phyloP scores from a whole-genome alignment of 2,797 vertebrate species.

The Phalanger gymnotis region DNA sequence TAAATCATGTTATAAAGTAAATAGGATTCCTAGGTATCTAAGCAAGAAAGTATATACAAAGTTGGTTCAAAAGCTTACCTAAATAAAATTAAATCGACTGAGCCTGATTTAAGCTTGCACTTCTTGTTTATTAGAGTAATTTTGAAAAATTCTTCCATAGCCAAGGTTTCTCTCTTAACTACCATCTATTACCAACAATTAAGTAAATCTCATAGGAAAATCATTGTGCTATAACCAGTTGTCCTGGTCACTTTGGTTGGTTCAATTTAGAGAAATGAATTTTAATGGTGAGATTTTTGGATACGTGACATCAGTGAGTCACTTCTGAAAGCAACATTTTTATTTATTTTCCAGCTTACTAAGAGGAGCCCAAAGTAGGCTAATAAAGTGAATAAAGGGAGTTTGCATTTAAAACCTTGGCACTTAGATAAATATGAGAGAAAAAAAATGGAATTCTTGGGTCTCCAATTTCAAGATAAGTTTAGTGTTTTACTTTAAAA shows the following conservation, averaged over 20 bases:
- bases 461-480: conserved; percentile 34
- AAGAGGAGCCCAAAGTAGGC: conserved; percentile 20
- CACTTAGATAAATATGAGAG: not conserved
- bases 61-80: conserved; percentile 21
- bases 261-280: conserved; percentile 23
- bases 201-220: conserved; percentile 22
- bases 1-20: not conserved
- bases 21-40: conserved; percentile 33
- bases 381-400: not conserved
- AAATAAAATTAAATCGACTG: conserved; percentile 34
- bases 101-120: not conserved
- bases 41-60: conserved; percentile 17
- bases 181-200: conserved; percentile 19
- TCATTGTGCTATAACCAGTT: conserved; percentile 30
- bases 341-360: conserved; percentile 26
- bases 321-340: conserved; percentile 18
- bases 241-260: not conserved
- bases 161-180: conserved; percentile 26
- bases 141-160: not conserved
- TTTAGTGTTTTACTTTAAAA: conserved; percentile 46
- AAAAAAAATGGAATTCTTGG: not conserved
- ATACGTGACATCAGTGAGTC: conserved; percentile 34
- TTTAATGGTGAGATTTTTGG: conserved; percentile 16
- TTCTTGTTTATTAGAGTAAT: conserved; percentile 2
- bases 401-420: not conserved